Evolutionary conservation across 2,113 vertebrate species (phyloP), one percentile per base, ranked within the genome.

Genomic region (Channa maculata): DNA sequence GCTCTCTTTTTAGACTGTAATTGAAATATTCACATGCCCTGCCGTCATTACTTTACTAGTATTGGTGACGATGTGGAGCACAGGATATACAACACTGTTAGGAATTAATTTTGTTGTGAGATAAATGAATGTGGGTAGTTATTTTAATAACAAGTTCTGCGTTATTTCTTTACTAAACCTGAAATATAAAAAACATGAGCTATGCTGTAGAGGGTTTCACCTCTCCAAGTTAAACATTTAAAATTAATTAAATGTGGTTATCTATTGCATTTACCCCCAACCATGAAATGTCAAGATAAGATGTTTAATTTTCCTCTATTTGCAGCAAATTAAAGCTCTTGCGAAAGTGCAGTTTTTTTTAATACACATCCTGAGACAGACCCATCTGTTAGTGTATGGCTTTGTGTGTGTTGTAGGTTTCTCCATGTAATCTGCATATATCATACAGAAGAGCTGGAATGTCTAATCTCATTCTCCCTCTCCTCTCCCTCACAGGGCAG

Each of bases 401-500:
- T 49, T 15, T 46, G 24, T 24, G 24, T 24, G 8, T 51, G 36
- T 34, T 61, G 73, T 78, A 73, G 70, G 65, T 75, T 67, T 72
- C 49, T 71, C 37, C 61, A 71, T 76, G 59, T 71, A 37, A 82
- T 86, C 80, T 77, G 34, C 59, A 75, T 79, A 65, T 39, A 85
- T 79, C 79, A 83, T 5, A 43, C 36, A 7, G 38, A 52, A 52
- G 45, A 64, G 39, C 15, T 24, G 39, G 48, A 73, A 54, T 55
- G 34, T 82, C 69, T 85, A 70, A 79, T 65, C 59, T 71, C 60
- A 24, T 68, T 61, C 15, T 71, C 12, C 53, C 65, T 59, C 69
- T 77, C 71, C 80, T 3, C 60, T 65, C 54, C 79, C 68, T 76
- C 73, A 34, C 91, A 98, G 97, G 96, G 96, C 86, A 97, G 97